Conservation (phyloP, 2,113 vertebrate genomes). For the Fregata magnificens region DNA sequence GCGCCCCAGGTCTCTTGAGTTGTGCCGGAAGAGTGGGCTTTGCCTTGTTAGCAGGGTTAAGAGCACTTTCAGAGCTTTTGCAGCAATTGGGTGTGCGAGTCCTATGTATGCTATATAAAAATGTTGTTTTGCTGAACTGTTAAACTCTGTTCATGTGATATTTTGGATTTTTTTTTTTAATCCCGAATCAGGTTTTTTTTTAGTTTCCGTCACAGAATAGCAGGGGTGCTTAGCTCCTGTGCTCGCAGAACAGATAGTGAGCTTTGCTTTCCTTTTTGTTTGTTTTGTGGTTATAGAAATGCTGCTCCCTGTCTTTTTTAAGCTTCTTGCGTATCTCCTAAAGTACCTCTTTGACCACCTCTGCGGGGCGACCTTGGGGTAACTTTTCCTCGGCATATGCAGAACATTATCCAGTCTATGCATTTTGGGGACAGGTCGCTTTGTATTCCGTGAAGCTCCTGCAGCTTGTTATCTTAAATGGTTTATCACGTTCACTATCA, state of each 20-base stretch:
- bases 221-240: not conserved
- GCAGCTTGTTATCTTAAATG: conserved; percentile 45
- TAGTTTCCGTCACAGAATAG: not conserved
- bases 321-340: not conserved
- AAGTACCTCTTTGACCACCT: not conserved
- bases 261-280: not conserved
- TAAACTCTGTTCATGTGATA: not conserved
- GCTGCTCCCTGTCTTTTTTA: not conserved
- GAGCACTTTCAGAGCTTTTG: conserved; percentile 3
- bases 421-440: not conserved
- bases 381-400: conserved; percentile 8
- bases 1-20: not conserved
- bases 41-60: not conserved
- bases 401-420: not conserved
- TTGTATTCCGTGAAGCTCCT: conserved; percentile 7
- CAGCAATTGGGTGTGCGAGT: not conserved
- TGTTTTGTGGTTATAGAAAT: not conserved
- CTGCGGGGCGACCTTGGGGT: not conserved
- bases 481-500: conserved; percentile 34
- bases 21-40: not conserved
- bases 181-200: not conserved
- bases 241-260: not conserved
- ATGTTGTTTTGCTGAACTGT: not conserved
- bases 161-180: not conserved
- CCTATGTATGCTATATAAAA: not conserved